Base-by-base conservation (phyloP, 2,888 invertebrate genomes). In the Eucera pruinosa region DNA sequence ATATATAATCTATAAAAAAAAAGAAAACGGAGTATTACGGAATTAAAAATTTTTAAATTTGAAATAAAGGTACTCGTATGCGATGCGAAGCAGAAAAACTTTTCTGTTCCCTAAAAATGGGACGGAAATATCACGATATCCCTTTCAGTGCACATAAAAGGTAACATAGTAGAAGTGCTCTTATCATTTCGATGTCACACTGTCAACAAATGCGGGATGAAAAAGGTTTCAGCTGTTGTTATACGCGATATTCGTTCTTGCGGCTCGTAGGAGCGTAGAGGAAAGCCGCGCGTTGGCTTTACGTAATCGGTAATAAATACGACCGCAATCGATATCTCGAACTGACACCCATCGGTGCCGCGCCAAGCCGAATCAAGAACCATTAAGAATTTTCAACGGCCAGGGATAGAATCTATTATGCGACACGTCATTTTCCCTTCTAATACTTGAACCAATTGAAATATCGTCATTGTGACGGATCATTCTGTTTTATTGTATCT, bases 241-340 rank as follows among this genome's bases (percentile, higher is more conserved):
- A 41, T 52, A 33, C 54, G 15, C 65, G 65, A 62, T 70, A 66
- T 70, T 70, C 36, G 20, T 47, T 67, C 57, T 30, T 7, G 36
- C 62, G 69, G 54, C 57, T 39, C 9, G 33, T 36, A 33, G 39
- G 23, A 52, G 30, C 36, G 5, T 11, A 27, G 54, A 54, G 57
- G 43, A 68, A 25, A 55, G 64, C 54, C 55, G 54, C 13, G 57
- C 13, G 58, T 58, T 60, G 48, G 50, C 76, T 81, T 86, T 79
- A 84, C 79, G 78, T 86, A 87, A 87, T 86, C 75, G 77, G 78
- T 79, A 78, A 83, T 82, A 75, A 86, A 79, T 77, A 64, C 78
- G 58, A 73, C 64, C 30, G 52, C 62, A 85, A 87, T 84, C 78
- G 75, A 84, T 85, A 86, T 83, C 80, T 68, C 79, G 70, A 72